Evolutionary conservation across 2,113 vertebrate species (phyloP).

Genomic region (Calidris pygmaea): DNA sequence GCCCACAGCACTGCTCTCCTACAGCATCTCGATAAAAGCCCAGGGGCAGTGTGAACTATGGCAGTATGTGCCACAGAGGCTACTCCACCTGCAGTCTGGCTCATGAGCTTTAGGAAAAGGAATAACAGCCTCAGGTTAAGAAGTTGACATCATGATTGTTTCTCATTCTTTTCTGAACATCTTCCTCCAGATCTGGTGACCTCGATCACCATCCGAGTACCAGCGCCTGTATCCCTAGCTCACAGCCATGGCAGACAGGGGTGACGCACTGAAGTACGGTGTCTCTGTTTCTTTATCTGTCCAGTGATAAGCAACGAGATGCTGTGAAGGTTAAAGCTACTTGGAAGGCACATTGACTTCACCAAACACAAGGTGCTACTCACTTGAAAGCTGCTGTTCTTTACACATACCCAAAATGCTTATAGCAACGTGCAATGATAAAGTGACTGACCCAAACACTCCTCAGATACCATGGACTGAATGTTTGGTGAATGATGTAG

Average conservation of each 20-base stretch:
- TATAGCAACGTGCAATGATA: accelerated
- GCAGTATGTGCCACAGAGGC: too few species aligned
- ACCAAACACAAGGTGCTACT: neutral
- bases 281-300: neutral
- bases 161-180: neutral
- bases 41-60: accelerated
- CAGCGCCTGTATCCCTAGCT: neutral
- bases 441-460: neutral
- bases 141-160: neutral
- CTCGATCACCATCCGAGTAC: neutral
- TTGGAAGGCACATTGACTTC: neutral
- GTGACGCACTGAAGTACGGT: neutral
- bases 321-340: neutral
- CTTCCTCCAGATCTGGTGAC: neutral
- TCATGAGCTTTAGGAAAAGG: neutral
- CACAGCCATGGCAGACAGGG: neutral
- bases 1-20: neutral
- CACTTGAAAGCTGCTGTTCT: neutral
- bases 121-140: neutral
- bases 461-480: neutral
- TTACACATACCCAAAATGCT: neutral
- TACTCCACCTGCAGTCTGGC: neutral
- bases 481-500: neutral
- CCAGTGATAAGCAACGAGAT: neutral
- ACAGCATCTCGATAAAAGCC: neutral